A percentile compares a stretch with the other conserved stretches of the same genome.
phyloP scores from a whole-genome alignment of 2,113 vertebrate genomes.

The Piliocolobus tephrosceles region DNA sequence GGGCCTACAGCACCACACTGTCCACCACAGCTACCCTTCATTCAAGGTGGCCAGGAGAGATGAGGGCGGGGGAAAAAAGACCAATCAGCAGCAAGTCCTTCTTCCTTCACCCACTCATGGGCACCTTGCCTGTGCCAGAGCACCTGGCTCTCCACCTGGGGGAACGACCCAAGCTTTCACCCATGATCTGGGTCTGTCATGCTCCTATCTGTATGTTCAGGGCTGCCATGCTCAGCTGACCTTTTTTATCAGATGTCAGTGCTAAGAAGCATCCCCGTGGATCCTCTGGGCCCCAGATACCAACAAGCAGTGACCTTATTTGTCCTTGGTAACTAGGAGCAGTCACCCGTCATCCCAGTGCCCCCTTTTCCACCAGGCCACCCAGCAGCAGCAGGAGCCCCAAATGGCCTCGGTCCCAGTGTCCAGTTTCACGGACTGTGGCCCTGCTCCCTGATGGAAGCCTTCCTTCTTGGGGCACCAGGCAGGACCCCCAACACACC shows the following conservation, averaged over 20 bases:
- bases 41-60: background rate
- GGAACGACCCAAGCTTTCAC: background rate
- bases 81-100: background rate
- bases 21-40: background rate
- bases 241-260: background rate
- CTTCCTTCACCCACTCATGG: background rate
- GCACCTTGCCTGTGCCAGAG: background rate
- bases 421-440: background rate
- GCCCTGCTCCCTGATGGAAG: background rate
- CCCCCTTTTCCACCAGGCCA: too few relatives aligned
- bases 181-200: background rate
- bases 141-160: background rate
- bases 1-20: background rate
- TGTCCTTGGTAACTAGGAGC: background rate
- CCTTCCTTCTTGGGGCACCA: background rate
- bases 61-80: background rate
- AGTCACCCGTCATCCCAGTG: background rate
- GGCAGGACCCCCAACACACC: background rate
- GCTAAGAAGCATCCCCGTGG: background rate
- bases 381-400: background rate
- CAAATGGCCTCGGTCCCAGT: background rate
- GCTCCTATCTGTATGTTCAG: background rate
- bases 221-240: background rate
- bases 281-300: background rate
- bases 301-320: background rate